phyloP scores from a whole-genome alignment of 2,888 invertebrate species.

The Octonoba sinensis region DNA sequence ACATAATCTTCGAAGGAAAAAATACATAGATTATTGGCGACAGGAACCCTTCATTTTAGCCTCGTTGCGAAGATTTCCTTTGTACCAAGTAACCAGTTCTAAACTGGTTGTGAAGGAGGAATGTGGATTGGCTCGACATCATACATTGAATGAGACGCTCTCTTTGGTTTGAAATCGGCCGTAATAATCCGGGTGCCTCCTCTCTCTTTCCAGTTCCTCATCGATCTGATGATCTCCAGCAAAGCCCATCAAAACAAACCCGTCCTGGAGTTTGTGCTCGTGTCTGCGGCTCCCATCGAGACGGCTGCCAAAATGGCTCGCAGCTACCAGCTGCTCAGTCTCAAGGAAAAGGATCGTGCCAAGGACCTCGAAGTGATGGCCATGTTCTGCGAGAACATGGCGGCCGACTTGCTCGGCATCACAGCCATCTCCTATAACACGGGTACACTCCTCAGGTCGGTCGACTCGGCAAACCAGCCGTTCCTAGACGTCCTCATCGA shows the following conservation, averaged over 20 bases:
- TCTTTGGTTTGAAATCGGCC: too few relatives aligned
- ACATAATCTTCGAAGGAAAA: too few relatives aligned
- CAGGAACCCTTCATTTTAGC: too few relatives aligned
- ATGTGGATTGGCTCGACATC: not conserved
- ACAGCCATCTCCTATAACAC: constrained; percentile 96
- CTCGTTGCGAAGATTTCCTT: too few relatives aligned
- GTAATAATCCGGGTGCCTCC: too few relatives aligned
- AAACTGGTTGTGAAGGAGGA: not conserved
- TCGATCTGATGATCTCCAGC: constrained; percentile 94
- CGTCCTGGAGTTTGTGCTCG: constrained; percentile 95
- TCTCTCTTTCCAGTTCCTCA: constrained; percentile 80
- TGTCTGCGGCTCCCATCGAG: constrained; percentile 99
- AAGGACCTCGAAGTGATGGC: constrained; percentile 96
- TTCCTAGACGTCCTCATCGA: constrained; percentile 97
- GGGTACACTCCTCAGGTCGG: constrained; percentile 92
- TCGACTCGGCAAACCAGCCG: constrained; percentile 92
- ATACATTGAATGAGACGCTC: too few relatives aligned
- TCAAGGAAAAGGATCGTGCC: constrained; percentile 94
- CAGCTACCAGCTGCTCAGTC: constrained; percentile 77
- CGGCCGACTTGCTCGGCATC: constrained; percentile 92
- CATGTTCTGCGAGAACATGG: constrained; percentile 97
- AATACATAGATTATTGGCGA: too few relatives aligned
- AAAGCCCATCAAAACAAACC: constrained; percentile 89
- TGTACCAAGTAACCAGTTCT: too few relatives aligned
- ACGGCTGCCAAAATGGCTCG: constrained; percentile 97